Evolutionary conservation across 2,113 vertebrate species (phyloP).

Genomic region (Dermatemys mawii): DNA sequence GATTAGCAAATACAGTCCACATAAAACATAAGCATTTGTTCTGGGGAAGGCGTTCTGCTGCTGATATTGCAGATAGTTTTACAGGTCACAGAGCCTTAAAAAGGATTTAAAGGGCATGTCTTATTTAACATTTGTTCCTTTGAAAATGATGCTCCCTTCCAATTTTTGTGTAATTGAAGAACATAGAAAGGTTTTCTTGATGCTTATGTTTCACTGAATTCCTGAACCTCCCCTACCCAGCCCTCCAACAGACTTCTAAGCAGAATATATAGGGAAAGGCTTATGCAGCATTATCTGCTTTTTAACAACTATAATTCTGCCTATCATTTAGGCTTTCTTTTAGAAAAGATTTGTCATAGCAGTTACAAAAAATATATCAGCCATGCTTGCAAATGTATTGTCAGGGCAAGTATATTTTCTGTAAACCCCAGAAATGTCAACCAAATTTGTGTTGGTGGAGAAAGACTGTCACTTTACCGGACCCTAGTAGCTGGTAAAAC

Average conservation of each 20-base stretch:
- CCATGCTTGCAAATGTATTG: too few species aligned
- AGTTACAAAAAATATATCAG: conserved; percentile 33
- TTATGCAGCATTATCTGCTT: conserved; percentile 18
- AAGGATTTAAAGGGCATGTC: conserved; percentile 87
- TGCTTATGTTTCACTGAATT: conserved; percentile 68
- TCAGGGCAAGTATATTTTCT: background rate
- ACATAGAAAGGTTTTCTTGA: conserved; percentile 76
- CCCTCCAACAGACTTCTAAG: conserved; percentile 46
- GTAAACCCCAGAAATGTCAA: background rate
- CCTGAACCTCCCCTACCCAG: conserved; percentile 43
- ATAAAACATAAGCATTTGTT: conserved; percentile 85
- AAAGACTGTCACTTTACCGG: background rate
- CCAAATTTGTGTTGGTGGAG: background rate
- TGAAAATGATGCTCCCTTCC: conserved; percentile 78
- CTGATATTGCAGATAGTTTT: conserved; percentile 84
- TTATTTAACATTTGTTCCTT: conserved; percentile 79
- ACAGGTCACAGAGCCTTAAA: conserved; percentile 80
- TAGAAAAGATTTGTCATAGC: conserved; percentile 32
- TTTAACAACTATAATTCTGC: conserved; percentile 46
- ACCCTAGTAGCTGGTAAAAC: background rate
- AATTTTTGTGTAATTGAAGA: conserved; percentile 78
- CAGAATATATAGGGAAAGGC: conserved; percentile 31
- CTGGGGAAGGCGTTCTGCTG: conserved; percentile 80
- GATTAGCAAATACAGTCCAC: conserved; percentile 88
- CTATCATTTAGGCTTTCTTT: conserved; percentile 25